Conservation (phyloP, 2,113 vertebrate genomes). For the Scalopus aquaticus region DNA sequence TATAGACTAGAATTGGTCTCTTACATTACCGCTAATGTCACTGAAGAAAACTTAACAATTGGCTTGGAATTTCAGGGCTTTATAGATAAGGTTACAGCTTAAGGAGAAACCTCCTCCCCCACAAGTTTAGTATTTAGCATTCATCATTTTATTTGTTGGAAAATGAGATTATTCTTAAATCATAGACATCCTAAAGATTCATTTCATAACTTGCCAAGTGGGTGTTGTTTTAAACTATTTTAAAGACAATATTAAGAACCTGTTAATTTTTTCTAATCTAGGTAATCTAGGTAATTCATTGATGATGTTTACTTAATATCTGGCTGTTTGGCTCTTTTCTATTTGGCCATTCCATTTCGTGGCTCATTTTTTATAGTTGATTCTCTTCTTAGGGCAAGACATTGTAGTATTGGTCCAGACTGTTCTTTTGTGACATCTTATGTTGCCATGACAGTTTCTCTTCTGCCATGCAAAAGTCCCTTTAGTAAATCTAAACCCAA, state of each 20-base stretch:
- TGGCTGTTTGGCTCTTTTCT: background rate
- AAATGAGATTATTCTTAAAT: constrained; percentile 19
- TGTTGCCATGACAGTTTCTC: constrained; percentile 40
- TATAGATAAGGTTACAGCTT: background rate
- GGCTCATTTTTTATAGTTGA: background rate
- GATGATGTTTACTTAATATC: background rate
- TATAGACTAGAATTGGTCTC: background rate
- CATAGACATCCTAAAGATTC: background rate
- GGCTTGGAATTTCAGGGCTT: background rate
- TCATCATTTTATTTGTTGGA: background rate
- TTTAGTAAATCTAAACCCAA: constrained; percentile 33
- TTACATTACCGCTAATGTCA: background rate
- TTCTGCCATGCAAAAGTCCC: background rate
- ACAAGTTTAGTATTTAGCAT: constrained; percentile 6
- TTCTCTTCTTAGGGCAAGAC: constrained; percentile 1
- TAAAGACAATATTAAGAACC: constrained; percentile 17
- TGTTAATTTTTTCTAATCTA: background rate
- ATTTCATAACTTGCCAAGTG: constrained; percentile 27
- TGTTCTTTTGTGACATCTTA: constrained; percentile 15
- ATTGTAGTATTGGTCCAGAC: background rate
- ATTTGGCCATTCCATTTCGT: background rate
- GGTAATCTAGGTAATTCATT: background rate
- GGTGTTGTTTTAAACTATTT: constrained; percentile 53
- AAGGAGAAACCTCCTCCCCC: background rate
- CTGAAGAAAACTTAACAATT: background rate